A percentile compares a stretch with the other conserved stretches of the same genome.
These are phyloP conservation scores for Morpho helenor DNA, from an alignment of 2,888 invertebrate species.

Conservation along the genomic window DNA sequence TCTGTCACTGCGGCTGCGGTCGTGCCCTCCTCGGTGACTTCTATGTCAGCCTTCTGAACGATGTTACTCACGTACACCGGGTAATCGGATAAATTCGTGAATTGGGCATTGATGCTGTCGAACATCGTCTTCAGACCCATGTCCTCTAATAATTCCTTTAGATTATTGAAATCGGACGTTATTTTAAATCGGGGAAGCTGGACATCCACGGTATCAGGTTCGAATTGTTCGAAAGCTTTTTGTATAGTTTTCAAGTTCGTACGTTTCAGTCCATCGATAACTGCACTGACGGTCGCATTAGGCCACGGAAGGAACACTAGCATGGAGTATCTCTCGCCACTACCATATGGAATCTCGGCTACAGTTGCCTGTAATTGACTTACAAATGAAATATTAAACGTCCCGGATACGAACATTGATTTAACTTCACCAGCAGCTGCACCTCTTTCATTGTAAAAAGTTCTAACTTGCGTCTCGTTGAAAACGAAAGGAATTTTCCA, in stretches of 20 bases:
- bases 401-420: slow-evolving; percentile 45
- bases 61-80: slow-evolving; percentile 49
- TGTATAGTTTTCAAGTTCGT: slow-evolving; percentile 69
- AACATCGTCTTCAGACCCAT: slow-evolving; percentile 61
- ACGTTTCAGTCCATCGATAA: slow-evolving; percentile 68
- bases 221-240: slow-evolving; percentile 47
- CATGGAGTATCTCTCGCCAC: slow-evolving; percentile 77
- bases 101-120: slow-evolving; percentile 41
- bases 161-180: slow-evolving; percentile 62
- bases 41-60: slow-evolving; percentile 61
- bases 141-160: slow-evolving; percentile 62
- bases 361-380: slow-evolving; percentile 43
- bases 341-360: slow-evolving; percentile 57
- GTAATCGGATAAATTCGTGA: slow-evolving; percentile 46
- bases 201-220: slow-evolving; percentile 67
- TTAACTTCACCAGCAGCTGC: slow-evolving; percentile 51
- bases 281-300: slow-evolving; percentile 52
- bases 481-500: slow-evolving; percentile 50
- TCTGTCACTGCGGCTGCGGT: slow-evolving; percentile 44
- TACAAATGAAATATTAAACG: slow-evolving; percentile 38
- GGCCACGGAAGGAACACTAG: slow-evolving; percentile 79
- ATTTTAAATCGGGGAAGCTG: slow-evolving; percentile 81
- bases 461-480: slow-evolving; percentile 42
- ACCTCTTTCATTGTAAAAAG: slow-evolving; percentile 50
- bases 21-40: slow-evolving; percentile 61